Percentiles rank a stretch among this genome's conserved stretches.
Conservation (phyloP, 2,113 vertebrate species). For the Zosterops lateralis region DNA sequence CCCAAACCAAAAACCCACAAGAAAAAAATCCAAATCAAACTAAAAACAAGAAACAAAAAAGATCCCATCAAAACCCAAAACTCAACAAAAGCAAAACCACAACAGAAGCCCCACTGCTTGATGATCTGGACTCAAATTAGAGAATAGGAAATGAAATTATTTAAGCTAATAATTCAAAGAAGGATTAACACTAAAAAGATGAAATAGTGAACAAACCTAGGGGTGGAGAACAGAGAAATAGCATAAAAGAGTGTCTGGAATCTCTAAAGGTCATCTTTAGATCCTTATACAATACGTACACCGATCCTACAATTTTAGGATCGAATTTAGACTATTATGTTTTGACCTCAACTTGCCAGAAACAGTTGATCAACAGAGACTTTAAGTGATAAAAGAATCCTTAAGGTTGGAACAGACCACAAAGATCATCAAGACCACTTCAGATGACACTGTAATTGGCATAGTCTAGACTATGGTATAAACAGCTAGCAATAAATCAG, state of each 20-base stretch:
- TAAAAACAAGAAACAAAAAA: too few species aligned
- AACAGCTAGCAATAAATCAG: not conserved
- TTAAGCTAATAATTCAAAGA: not conserved
- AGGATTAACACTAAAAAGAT: not conserved
- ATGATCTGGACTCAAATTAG: not conserved
- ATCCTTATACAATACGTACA: not conserved
- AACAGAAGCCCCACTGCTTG: not conserved
- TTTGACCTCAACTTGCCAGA: not conserved
- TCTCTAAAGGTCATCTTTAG: not conserved
- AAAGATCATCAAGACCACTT: not conserved
- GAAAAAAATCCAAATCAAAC: too few species aligned
- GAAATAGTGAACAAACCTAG: not conserved
- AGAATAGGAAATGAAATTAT: not conserved
- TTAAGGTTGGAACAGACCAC: not conserved
- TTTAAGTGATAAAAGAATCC: not conserved
- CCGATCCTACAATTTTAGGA: not conserved
- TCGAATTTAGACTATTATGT: not conserved
- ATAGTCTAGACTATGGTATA: not conserved
- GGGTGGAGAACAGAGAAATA: not conserved
- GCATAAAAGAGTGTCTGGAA: not conserved
- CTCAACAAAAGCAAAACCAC: not conserved
- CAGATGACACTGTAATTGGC: not conserved
- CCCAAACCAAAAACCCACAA: too few species aligned
- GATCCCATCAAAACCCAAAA: not conserved
- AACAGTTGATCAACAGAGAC: not conserved